A percentile compares a stretch with the other conserved stretches of the same genome.
Evolutionary conservation across 2,888 invertebrate species (phyloP).

Genomic region (Pristionchus japonicus): DNA sequence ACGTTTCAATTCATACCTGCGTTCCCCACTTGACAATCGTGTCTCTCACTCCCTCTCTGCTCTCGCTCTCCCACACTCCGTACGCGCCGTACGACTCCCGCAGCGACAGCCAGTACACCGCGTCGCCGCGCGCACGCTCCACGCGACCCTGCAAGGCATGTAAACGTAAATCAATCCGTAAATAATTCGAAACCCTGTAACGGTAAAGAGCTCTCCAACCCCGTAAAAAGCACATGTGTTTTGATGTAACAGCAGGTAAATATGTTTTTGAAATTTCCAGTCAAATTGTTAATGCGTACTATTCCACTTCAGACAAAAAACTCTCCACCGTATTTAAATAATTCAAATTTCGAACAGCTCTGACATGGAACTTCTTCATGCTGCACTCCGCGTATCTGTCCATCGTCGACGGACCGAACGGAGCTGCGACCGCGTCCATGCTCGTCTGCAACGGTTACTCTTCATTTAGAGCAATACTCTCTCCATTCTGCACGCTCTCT

Average conservation of each 20-base stretch:
- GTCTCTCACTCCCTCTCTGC: slow-evolving; percentile 27
- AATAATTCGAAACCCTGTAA: too few species aligned
- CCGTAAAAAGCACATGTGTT: too few species aligned
- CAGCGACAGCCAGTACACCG: slow-evolving; percentile 31
- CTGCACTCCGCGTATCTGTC: slow-evolving; percentile 33
- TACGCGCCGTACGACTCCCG: slow-evolving; percentile 6
- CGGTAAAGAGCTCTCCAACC: too few species aligned
- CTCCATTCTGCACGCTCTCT: too few species aligned
- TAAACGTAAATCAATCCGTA: not conserved
- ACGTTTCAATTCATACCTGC: not conserved
- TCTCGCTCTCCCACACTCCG: slow-evolving; percentile 37
- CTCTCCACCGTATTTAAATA: too few species aligned
- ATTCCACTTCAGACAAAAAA: too few species aligned
- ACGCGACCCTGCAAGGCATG: not conserved
- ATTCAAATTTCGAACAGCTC: too few species aligned
- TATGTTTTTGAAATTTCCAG: too few species aligned
- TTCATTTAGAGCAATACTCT: too few species aligned
- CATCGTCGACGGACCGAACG: not conserved
- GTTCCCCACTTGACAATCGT: slow-evolving; percentile 46
- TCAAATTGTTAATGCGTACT: too few species aligned
- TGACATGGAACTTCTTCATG: slow-evolving; percentile 39
- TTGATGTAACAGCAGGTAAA: too few species aligned
- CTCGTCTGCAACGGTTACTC: too few species aligned
- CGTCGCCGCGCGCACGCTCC: slow-evolving; percentile 3
- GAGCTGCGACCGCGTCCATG: slow-evolving; percentile 14